These are phyloP conservation scores for Helicoverpa armigera DNA, from an alignment of 1,140 invertebrate species.

Conservation along the genomic window DNA sequence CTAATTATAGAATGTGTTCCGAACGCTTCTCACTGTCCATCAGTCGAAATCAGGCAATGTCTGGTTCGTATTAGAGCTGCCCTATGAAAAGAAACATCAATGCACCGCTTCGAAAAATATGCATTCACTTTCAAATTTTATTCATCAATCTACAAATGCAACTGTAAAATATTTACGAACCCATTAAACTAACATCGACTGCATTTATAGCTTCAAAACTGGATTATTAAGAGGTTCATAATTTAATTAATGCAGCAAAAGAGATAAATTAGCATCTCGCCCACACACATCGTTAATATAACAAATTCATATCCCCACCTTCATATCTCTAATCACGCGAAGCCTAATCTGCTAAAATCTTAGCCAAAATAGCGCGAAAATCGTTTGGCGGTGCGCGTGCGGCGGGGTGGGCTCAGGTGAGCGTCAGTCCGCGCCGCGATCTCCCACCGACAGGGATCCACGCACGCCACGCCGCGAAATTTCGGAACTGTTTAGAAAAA, in stretches of 20 bases:
- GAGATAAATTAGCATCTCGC: slow-evolving; percentile 66
- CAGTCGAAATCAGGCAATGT: slow-evolving; percentile 73
- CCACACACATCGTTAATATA: slow-evolving; percentile 66
- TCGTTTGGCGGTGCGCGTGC: slow-evolving; percentile 80
- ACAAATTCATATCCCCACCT: slow-evolving; percentile 68
- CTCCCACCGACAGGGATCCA: slow-evolving; percentile 80
- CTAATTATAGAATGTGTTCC: slow-evolving; percentile 74
- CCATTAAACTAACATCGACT: slow-evolving; percentile 39
- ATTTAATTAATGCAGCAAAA: slow-evolving; percentile 61
- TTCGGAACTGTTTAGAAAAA: slow-evolving; percentile 69
- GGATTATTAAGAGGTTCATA: slow-evolving; percentile 39
- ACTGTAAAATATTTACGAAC: slow-evolving; percentile 23
- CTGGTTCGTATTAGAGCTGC: slow-evolving; percentile 70
- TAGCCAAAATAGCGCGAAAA: slow-evolving; percentile 86
- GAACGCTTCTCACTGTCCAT: slow-evolving; percentile 76
- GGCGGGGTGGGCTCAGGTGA: slow-evolving; percentile 78
- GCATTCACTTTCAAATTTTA: slow-evolving; percentile 34
- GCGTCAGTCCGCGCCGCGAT: slow-evolving; percentile 81
- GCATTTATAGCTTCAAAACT: slow-evolving; percentile 38
- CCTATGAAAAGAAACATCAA: slow-evolving; percentile 58
- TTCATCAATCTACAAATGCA: slow-evolving; percentile 12
- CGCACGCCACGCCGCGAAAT: slow-evolving; percentile 77
- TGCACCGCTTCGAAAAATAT: slow-evolving; percentile 51
- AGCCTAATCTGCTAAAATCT: slow-evolving; percentile 84
- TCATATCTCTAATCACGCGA: slow-evolving; percentile 76